Conservation (phyloP, 1,140 invertebrate species). For the Drosophila prosaltans region DNA sequence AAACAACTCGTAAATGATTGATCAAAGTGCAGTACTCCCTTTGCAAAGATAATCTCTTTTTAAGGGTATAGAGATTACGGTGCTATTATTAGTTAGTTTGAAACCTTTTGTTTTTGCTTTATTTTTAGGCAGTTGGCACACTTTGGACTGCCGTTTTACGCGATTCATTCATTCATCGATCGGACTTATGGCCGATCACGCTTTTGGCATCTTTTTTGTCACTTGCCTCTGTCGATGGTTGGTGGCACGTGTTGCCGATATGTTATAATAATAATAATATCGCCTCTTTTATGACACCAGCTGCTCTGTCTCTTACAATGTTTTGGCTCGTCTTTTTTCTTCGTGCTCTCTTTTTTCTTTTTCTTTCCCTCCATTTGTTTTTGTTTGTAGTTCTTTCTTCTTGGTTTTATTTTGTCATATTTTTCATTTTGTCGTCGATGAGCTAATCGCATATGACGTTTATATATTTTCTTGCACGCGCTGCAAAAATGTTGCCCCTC, state of each 20-base stretch:
- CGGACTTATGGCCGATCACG: slow-evolving; percentile 66
- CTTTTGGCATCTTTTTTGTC: slow-evolving; percentile 72
- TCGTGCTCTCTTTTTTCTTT: slow-evolving; percentile 2
- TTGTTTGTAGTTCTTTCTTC: slow-evolving; percentile 34
- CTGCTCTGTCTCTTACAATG: slow-evolving; percentile 48
- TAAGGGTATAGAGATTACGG: neutral
- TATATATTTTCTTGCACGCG: slow-evolving; percentile 68
- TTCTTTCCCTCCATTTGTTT: slow-evolving; percentile 11
- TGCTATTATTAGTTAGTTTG: slow-evolving; percentile 32
- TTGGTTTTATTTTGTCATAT: slow-evolving; percentile 31
- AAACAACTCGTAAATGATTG: too few species aligned
- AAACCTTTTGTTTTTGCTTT: slow-evolving; percentile 14
- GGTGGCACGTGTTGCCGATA: slow-evolving; percentile 70
- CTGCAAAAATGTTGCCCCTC: slow-evolving; percentile 60
- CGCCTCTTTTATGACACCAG: slow-evolving; percentile 22
- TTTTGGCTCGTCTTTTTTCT: slow-evolving; percentile 41
- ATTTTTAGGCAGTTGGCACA: slow-evolving; percentile 18
- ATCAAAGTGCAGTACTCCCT: too few species aligned
- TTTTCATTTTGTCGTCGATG: slow-evolving; percentile 61
- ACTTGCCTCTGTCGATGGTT: slow-evolving; percentile 53
- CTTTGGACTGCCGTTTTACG: slow-evolving; percentile 51
- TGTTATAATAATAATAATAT: slow-evolving; percentile 47
- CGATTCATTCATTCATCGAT: slow-evolving; percentile 77
- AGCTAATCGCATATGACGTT: slow-evolving; percentile 73
- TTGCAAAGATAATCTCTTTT: too few species aligned